phyloP scores from a whole-genome alignment of 2,797 vertebrate genomes.

The Sebastiscus albofasciatus region DNA sequence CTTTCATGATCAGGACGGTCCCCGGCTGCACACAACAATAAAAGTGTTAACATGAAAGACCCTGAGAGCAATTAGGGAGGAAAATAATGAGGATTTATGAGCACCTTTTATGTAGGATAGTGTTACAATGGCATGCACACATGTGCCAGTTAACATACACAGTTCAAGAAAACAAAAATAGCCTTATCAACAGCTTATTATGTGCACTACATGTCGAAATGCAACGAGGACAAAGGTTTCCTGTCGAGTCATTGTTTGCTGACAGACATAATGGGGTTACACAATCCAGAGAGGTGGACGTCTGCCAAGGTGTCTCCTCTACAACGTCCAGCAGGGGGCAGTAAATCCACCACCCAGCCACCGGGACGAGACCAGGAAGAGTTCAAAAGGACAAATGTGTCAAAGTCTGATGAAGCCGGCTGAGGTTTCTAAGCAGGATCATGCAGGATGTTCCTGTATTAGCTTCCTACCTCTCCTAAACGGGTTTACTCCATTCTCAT shows the following conservation, averaged over 20 bases:
- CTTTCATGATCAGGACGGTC: conserved; percentile 82
- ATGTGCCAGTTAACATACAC: background rate
- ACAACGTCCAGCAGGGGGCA: conserved; percentile 66
- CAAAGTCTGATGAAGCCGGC: background rate
- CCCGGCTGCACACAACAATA: conserved; percentile 71
- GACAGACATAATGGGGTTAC: conserved; percentile 29
- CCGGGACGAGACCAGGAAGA: background rate
- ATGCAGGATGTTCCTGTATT: background rate
- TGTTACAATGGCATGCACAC: background rate
- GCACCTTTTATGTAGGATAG: background rate
- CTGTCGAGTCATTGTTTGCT: conserved; percentile 57
- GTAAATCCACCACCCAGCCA: conserved; percentile 25
- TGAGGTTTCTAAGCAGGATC: background rate
- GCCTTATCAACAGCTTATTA: background rate
- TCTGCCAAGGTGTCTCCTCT: background rate
- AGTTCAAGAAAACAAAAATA: background rate
- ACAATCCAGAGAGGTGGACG: conserved; percentile 35
- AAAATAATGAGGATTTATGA: conserved; percentile 9
- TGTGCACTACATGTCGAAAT: background rate
- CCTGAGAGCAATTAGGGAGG: background rate
- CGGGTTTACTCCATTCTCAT: background rate
- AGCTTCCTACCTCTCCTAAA: background rate
- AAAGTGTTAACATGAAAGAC: background rate
- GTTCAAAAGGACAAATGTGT: conserved; percentile 41
- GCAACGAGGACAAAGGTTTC: conserved; percentile 9